Percentiles rank a stretch among this genome's conserved stretches.
Conservation (phyloP, 2,888 invertebrate genomes). For the Ochropacha duplaris region DNA sequence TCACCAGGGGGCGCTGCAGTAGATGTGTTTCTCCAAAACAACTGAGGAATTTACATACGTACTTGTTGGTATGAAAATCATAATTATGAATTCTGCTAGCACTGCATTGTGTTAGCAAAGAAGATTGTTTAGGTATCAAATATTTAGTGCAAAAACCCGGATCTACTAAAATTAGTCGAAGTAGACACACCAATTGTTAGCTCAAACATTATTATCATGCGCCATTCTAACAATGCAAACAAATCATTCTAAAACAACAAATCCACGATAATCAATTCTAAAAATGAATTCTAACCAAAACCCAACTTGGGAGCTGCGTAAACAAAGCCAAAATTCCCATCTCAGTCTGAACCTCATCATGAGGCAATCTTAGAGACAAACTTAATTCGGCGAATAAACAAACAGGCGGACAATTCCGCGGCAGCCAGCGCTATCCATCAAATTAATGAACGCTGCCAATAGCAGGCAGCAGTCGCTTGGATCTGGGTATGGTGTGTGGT, state of each 20-base stretch:
- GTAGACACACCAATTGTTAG: no score
- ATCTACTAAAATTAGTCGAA: no score
- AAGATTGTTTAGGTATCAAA: no score
- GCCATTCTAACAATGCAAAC: background rate
- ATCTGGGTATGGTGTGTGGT: background rate
- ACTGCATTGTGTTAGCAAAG: no score
- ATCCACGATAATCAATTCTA: background rate
- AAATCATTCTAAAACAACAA: background rate
- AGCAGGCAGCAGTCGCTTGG: conserved; percentile 24
- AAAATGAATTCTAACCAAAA: background rate
- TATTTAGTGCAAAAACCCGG: no score
- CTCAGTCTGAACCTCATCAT: background rate
- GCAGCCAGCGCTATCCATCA: conserved; percentile 39
- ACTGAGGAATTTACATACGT: no score
- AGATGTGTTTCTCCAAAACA: no score
- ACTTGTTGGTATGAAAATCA: no score
- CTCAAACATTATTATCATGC: background rate
- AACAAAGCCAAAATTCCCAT: conserved; percentile 10
- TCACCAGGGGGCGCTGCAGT: no score
- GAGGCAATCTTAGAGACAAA: conserved; percentile 30
- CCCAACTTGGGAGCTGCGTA: conserved; percentile 9
- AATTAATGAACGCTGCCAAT: conserved; percentile 49
- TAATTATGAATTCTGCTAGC: no score
- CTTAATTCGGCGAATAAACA: conserved; percentile 33
- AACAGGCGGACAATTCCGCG: conserved; percentile 12